Evolutionary conservation across 2,888 invertebrate species (phyloP).

Genomic region (Tetramorium bicarinatum): DNA sequence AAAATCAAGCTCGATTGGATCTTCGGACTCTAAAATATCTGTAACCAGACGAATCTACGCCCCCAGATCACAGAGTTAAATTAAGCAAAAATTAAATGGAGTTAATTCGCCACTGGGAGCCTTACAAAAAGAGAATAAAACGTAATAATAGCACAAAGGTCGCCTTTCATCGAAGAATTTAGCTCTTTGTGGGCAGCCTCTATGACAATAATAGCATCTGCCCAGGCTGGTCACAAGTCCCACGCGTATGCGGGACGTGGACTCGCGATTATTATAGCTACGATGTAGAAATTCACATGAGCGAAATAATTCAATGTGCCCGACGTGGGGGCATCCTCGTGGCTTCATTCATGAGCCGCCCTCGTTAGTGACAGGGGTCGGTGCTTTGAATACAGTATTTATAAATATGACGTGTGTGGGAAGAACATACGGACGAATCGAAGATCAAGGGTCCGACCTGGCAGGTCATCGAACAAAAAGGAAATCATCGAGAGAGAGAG

Average conservation of each 20-base stretch:
- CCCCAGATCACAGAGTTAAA: slow-evolving; percentile 2
- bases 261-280: slow-evolving; percentile 44
- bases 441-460: slow-evolving; percentile 7
- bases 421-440: neutral
- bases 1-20: slow-evolving; percentile 22
- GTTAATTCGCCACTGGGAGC: neutral
- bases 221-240: neutral
- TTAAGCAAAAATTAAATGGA: slow-evolving; percentile 34
- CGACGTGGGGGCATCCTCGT: neutral
- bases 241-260: slow-evolving; percentile 36
- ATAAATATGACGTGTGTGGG: slow-evolving; percentile 13
- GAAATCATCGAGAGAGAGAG: neutral
- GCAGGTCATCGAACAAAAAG: neutral
- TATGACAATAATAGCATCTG: slow-evolving; percentile 55
- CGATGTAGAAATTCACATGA: slow-evolving; percentile 41
- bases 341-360: slow-evolving; percentile 33
- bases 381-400: neutral
- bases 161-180: slow-evolving; percentile 36
- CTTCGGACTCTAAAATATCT: neutral
- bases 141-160: slow-evolving; percentile 51
- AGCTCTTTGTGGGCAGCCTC: neutral
- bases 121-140: slow-evolving; percentile 40
- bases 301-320: slow-evolving; percentile 42
- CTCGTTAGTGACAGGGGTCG: neutral
- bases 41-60: neutral